Base-by-base conservation (phyloP, 2,888 invertebrate species). In the Lysandra coridon region DNA sequence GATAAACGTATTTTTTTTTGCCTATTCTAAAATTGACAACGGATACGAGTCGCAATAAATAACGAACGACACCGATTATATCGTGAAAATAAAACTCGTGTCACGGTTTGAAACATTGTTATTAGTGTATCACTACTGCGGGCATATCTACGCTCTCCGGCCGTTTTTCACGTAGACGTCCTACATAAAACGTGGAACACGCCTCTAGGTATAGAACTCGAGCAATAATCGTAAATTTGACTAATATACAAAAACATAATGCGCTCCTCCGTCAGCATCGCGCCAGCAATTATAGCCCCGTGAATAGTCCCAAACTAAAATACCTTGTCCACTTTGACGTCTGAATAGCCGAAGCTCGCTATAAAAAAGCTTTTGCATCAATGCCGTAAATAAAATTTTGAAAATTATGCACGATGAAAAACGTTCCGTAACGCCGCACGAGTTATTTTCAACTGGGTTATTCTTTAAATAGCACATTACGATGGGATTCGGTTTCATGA, bases 401-500 rank as follows among this genome's bases (percentile, higher is more conserved):
- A 90, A 91, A 91, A 93, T 92, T 93, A 93, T 94, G 92, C 92
- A 92, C 87, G 88, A 84, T 89, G 89, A 87, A 87, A 90, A 91
- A 90, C 92, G 91, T 91, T 92, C 88, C 92, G 93, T 87, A 91
- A 90, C 90, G 91, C 92, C 93, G 92, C 93, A 89, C 87, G 89
- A 86, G 92, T 89, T 94, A 94, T 94, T 94, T 94, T 90, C 91
- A 91, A 90, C 92, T 90, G 90, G 91, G 94, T 92, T 94, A 93
- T 92, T 93, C 93, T 94, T 92, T 91, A 94, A 94, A 94, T 94
- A 94, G 94, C 92, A 87, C 90, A 93, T 94, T 92, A 93, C 94
- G 94, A 93, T 94, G 93, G 94, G 90, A 94, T 94, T 94, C 93
- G 90, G 93, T 94, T 94, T 94, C 94, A 94, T 91, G 87, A 92